Percentiles rank a stretch among this genome's conserved stretches.
phyloP scores from a whole-genome alignment of 2,113 vertebrate species.

The Protobothrops mucrosquamatus region DNA sequence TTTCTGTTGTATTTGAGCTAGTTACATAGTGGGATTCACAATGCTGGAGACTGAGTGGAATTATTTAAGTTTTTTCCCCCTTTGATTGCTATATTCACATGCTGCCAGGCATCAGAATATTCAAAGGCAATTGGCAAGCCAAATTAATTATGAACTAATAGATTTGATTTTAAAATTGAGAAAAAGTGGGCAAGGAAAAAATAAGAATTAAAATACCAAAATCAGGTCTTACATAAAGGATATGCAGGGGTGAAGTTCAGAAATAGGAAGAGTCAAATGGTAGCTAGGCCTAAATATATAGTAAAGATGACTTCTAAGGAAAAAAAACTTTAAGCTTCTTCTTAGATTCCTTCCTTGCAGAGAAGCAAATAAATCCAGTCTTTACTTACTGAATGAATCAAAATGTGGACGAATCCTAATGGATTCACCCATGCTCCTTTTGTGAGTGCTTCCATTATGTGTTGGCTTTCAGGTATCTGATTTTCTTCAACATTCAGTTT shows the following conservation, averaged over 20 bases:
- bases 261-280: not conserved
- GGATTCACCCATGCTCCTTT: not conserved
- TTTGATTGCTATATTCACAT: not conserved
- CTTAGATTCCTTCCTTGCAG: not conserved
- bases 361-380: not conserved
- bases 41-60: not conserved
- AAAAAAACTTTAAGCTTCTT: not conserved
- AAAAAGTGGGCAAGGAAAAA: not conserved
- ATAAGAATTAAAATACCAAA: not conserved
- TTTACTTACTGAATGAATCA: not conserved
- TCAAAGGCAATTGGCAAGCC: not conserved
- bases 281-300: not conserved
- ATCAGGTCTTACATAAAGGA: not conserved
- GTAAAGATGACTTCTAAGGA: not conserved
- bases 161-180: not conserved
- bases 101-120: not conserved
- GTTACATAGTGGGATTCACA: not conserved
- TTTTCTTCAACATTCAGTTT: not conserved
- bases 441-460: not conserved
- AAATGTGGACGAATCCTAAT: not conserved
- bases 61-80: not conserved
- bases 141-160: not conserved
- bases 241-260: not conserved
- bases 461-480: not conserved
- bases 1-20: not conserved